Evolutionary conservation across 2,113 vertebrate species (phyloP), one percentile per base, ranked within the genome.

Genomic region (Neolamprologus fasciatus): DNA sequence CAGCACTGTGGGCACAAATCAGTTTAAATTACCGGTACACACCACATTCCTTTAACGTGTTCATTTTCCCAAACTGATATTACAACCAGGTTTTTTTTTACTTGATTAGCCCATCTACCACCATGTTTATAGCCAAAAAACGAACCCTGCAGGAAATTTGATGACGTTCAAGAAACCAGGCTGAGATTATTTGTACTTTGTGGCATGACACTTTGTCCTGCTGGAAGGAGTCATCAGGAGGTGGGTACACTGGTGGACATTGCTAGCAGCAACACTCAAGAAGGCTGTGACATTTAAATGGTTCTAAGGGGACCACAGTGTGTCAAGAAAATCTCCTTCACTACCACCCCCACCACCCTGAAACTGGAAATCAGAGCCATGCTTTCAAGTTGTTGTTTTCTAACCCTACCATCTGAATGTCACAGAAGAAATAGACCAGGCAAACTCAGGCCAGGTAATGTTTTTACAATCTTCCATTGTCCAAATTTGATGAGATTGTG

Each of bases 1-100:
- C 80, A 93, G n/a, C 94, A 98, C 97, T 98, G 89, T 40, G 83
- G 55, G 89, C 8, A 79, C 35, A 82, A 82, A 63, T 45, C 19
- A 51, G 2, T n/a, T 54, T 23, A 21, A 28, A 47, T 76, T 76
- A 47, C 47, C 7, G 2, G 7, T 50, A 51, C 26, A 47, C 42
- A 47, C 23, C 68, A 26, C 42, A 47, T 19, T 11, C 42, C 21
- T 47, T 71, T 14, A 71, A 71, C 8, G 4, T 16, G 13, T 71
- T 42, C 13, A 42, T 17, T 28, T 47, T 50, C 9, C 16, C 9
- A 50, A 50, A 78, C 71, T 78, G 23, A 28, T 76, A 7, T 73
- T 26, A 40, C 35, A 78, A 78, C 40, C 14, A 28, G 23, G 1
- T 28, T 28, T 45, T 23, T 63, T n/a, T 71, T 73, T 4, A 47